Evolutionary conservation across 2,888 invertebrate species (phyloP).

Genomic region (Sthenelais limicola): DNA sequence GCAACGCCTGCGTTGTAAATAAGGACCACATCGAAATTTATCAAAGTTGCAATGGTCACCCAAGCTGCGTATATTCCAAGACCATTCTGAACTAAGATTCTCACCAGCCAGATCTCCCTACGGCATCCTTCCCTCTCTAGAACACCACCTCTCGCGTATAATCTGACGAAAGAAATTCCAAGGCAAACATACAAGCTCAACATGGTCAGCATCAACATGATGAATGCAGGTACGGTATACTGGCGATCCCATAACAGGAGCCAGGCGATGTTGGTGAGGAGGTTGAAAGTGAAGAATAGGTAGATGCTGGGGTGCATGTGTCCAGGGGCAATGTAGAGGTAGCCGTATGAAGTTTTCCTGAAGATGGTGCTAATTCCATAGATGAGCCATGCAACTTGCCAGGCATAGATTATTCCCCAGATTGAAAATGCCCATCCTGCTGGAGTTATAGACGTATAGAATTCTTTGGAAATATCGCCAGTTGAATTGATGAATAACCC

Average conservation of each 20-base stretch:
- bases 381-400: slow-evolving; percentile 58
- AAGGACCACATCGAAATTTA: slow-evolving; percentile 60
- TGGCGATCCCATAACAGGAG: slow-evolving; percentile 58
- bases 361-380: slow-evolving; percentile 57
- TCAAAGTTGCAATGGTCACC: slow-evolving; percentile 59
- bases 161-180: slow-evolving; percentile 50
- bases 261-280: slow-evolving; percentile 57
- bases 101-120: slow-evolving; percentile 60
- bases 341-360: slow-evolving; percentile 54
- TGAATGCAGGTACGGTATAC: slow-evolving; percentile 53
- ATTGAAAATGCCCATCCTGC: slow-evolving; percentile 65
- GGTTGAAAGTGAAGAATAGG: slow-evolving; percentile 51
- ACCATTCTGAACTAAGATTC: slow-evolving; percentile 63
- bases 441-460: slow-evolving; percentile 59
- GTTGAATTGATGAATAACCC: slow-evolving; percentile 11
- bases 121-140: slow-evolving; percentile 42
- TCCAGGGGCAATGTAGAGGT: slow-evolving; percentile 57
- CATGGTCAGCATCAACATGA: slow-evolving; percentile 53
- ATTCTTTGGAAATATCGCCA: slow-evolving; percentile 57
- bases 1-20: slow-evolving; percentile 50
- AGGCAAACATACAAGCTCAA: slow-evolving; percentile 55
- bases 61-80: slow-evolving; percentile 62
- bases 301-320: slow-evolving; percentile 55
- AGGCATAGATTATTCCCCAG: slow-evolving; percentile 63
- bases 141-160: slow-evolving; percentile 45